Conservation (phyloP, 2,888 invertebrate genomes). For the Chironomus tentans region DNA sequence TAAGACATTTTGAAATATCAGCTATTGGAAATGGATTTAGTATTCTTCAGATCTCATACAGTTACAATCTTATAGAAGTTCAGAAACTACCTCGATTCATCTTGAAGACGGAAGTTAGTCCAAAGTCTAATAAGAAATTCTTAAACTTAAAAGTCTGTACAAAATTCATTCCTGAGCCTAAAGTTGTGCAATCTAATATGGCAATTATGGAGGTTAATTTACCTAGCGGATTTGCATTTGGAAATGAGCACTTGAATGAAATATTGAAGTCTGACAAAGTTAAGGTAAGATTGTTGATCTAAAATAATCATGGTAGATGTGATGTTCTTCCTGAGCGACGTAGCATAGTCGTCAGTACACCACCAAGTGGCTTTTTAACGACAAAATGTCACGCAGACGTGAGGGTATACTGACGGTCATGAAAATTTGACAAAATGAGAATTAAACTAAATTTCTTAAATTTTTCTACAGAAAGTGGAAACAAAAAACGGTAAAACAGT, state of each 20-base stretch:
- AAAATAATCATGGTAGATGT: too few species aligned
- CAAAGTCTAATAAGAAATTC: conserved; percentile 70
- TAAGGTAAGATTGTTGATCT: too few species aligned
- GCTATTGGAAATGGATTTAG: conserved; percentile 75
- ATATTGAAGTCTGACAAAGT: too few species aligned
- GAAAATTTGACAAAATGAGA: too few species aligned
- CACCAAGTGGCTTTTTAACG: too few species aligned
- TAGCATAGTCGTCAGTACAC: too few species aligned
- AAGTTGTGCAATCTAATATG: conserved; percentile 68
- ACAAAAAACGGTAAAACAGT: conserved; percentile 53
- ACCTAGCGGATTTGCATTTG: conserved; percentile 82
- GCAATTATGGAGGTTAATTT: conserved; percentile 82
- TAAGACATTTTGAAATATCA: conserved; percentile 57
- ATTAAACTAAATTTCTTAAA: too few species aligned
- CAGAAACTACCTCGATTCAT: conserved; percentile 85
- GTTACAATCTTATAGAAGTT: conserved; percentile 68
- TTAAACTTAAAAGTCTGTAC: conserved; percentile 77
- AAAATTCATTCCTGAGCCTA: conserved; percentile 55
- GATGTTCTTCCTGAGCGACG: too few species aligned
- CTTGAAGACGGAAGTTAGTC: conserved; percentile 79
- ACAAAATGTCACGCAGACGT: too few species aligned
- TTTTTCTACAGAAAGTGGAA: conserved; percentile 58
- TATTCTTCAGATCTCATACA: conserved; percentile 66
- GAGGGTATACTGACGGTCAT: too few species aligned
- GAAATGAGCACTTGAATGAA: conserved; percentile 60